Evolutionary conservation across 2,888 invertebrate species (phyloP).

Genomic region (Aphidoletes aphidimyza): DNA sequence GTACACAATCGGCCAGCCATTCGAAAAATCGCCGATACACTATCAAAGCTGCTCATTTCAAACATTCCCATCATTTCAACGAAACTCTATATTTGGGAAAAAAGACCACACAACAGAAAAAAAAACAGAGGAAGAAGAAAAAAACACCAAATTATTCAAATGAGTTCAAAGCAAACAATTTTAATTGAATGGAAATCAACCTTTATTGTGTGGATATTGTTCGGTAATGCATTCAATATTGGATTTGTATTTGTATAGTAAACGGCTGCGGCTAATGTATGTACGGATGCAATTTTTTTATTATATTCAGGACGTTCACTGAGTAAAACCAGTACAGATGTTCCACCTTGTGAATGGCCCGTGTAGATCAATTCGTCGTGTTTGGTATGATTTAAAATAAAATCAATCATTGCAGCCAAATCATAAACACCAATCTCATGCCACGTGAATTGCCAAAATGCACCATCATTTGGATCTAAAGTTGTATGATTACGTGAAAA

Average conservation of each 20-base stretch:
- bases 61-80: too few species aligned
- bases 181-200: neutral
- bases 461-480: conserved; percentile 59
- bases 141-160: too few species aligned
- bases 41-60: too few species aligned
- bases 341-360: conserved; percentile 74
- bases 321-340: neutral
- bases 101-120: too few species aligned
- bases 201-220: neutral
- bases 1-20: neutral
- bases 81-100: too few species aligned
- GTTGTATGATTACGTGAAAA: conserved; percentile 70
- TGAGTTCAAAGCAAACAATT: too few species aligned
- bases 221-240: neutral
- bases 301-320: conserved; percentile 24
- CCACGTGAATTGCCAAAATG: conserved; percentile 71
- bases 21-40: neutral
- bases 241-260: neutral
- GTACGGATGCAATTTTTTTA: neutral
- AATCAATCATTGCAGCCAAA: conserved; percentile 73
- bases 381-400: conserved; percentile 66
- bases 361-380: conserved; percentile 69
- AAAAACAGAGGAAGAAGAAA: too few species aligned
- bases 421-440: conserved; percentile 68
- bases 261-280: conserved; percentile 69